phyloP scores from a whole-genome alignment of 2,113 vertebrate genomes.

The Thinocorus orbignyianus region DNA sequence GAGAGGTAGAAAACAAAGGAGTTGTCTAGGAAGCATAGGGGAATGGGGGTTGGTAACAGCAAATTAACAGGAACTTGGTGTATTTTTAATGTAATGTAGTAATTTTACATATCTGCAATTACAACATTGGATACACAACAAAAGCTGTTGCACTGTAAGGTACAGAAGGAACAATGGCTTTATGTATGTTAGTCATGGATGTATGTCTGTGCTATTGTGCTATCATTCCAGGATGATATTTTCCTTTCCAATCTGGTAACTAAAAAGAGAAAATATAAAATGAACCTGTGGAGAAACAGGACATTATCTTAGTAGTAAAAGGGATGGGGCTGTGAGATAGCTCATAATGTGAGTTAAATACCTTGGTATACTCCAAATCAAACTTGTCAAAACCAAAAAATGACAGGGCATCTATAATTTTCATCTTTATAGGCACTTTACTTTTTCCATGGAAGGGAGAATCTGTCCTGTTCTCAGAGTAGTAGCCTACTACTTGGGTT shows the following conservation, averaged over 20 bases:
- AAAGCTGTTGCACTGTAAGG: neutral
- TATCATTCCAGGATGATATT: neutral
- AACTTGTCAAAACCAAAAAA: neutral
- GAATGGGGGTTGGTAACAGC: neutral
- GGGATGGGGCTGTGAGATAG: neutral
- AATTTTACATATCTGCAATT: neutral
- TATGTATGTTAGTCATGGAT: neutral
- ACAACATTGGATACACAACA: neutral
- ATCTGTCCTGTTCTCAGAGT: neutral
- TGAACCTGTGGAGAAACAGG: neutral
- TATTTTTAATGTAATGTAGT: neutral
- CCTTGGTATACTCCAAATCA: neutral
- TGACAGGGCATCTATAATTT: neutral
- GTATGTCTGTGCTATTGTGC: neutral
- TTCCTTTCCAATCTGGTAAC: neutral
- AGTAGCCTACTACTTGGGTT: neutral
- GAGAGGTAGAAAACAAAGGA: constrained; percentile 2
- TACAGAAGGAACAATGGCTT: neutral
- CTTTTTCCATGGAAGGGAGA: neutral
- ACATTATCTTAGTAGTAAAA: neutral
- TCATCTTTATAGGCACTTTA: neutral
- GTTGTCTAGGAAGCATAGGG: neutral
- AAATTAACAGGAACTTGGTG: neutral
- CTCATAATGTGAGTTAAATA: neutral
- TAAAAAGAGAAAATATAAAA: neutral